Evolutionary conservation across 1,140 invertebrate species (phyloP), one percentile per base, ranked within the genome.

Genomic region (Cryptotermes secundus): DNA sequence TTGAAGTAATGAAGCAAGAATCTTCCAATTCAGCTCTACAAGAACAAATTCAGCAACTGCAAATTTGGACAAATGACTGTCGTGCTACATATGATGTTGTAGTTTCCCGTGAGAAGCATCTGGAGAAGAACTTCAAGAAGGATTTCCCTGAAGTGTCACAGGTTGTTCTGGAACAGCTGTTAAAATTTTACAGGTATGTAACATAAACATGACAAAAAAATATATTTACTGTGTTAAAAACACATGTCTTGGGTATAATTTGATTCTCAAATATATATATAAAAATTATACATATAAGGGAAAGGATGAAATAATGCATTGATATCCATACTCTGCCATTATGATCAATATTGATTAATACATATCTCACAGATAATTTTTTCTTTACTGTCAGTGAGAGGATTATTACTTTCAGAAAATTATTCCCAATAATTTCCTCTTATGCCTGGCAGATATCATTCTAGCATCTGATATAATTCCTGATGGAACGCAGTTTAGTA

Each of bases 91-190:
- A 88, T 79, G 87, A 88, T 2, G 35, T 34, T 3, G 84, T 90
- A 3, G 31, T 80, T 0, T 38, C 81, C 34, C 87, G 85, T 0
- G 90, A 92, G 84, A 92, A 90, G 53, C 53, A 85, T 0, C 53
- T 92, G 0, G 89, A 90, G 22, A 91, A 90, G 1, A 90, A 88
- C 53, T 91, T 93, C 79, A 90, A 88, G 59, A 86, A 83, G 10
- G 89, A 90, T 34, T 92, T 91, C 79, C 72, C 87, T 0, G 86
- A 86, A 12, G 65, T 65, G 26, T 87, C 88, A 80, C 87, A 87
- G 38, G 83, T 87, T 14, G 88, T 88, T 81, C 87, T 88, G 84
- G 88, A 89, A 86, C 88, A 87, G 7, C 65, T 86, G 1, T 85
- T 82, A 65, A 84, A 86, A 45, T 83, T 85, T 16, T 82, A 42